Evolutionary conservation across 2,797 vertebrate species (phyloP), one percentile per base, ranked within the genome.

Genomic region (Vultur gryphus): DNA sequence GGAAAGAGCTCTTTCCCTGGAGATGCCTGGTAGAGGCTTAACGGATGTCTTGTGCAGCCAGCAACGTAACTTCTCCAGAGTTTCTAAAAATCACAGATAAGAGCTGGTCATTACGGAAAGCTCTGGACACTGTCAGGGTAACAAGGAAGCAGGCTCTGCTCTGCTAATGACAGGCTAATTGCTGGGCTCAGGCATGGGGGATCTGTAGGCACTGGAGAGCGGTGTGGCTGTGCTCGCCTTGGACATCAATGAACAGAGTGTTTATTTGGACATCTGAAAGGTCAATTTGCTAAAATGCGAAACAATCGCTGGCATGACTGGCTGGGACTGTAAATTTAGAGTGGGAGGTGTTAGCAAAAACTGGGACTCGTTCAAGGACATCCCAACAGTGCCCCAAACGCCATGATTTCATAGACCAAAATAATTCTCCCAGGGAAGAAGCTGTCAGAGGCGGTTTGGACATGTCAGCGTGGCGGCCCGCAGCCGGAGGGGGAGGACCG

Each of bases 241-340:
- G 71, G 89, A 65, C 91, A 83, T 91, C 87, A 70, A 51, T 51
- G 52, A 81, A 15, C 57, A n/a, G 58, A 78, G 66, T 72, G 82
- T 93, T 96, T 96, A 41, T 89, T 91, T 95, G 89, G 85, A 88
- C 48, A 71, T 86, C 73, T 35, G 65, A 96, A 97, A 96, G 95
- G 91, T 91, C 96, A 95, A 0, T 71, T 79, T 58, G 66, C 61
- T 88, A 54, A 91, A 93, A 88, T 5, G 65, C 0, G 7, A 92
- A 96, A 91, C 95, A 93, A 91, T 90, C 2, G 9, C 80, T 94
- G 96, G 89, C 62, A 1, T 95, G 91, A 58, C 72, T 0, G 1
- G 54, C 91, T 76, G 69, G 54, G 88, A 21, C 76, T 87, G 93
- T 90, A 96, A 96, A 95, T 96, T 88, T 84, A 52, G 87, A 96